phyloP scores from a whole-genome alignment of 2,113 vertebrate species.

The Euleptes europaea region DNA sequence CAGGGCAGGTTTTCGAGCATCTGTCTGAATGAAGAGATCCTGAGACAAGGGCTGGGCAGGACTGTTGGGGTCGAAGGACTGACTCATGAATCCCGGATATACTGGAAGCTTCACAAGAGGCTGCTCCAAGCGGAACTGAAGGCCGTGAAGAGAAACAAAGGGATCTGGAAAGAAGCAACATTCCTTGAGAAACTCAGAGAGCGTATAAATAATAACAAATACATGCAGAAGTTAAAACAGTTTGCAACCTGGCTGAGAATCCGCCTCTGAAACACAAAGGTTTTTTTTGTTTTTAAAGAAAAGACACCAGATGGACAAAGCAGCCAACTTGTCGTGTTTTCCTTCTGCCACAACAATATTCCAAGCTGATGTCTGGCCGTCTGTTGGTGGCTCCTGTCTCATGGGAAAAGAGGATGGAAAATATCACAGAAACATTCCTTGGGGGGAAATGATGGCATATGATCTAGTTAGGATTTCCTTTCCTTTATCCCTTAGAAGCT shows the following conservation, averaged over 20 bases:
- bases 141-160: slow-evolving; percentile 83
- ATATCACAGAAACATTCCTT: background rate
- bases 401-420: background rate
- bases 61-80: slow-evolving; percentile 77
- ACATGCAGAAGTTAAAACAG: slow-evolving; percentile 73
- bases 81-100: slow-evolving; percentile 74
- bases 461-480: too few relatives aligned
- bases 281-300: background rate
- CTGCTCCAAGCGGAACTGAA: slow-evolving; percentile 87
- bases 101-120: slow-evolving; percentile 86
- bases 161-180: slow-evolving; percentile 87
- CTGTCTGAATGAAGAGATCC: slow-evolving; percentile 87
- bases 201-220: slow-evolving; percentile 55
- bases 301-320: background rate
- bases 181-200: slow-evolving; percentile 73
- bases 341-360: background rate
- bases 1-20: slow-evolving; percentile 78
- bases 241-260: slow-evolving; percentile 68
- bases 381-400: background rate
- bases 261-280: slow-evolving; percentile 14
- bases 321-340: background rate
- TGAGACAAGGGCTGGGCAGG: slow-evolving; percentile 86
- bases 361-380: background rate
- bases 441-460: rapidly evolving
- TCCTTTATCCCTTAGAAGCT: too few relatives aligned